Base-by-base conservation (phyloP, 2,113 vertebrate genomes). In the Siniperca knerii region DNA sequence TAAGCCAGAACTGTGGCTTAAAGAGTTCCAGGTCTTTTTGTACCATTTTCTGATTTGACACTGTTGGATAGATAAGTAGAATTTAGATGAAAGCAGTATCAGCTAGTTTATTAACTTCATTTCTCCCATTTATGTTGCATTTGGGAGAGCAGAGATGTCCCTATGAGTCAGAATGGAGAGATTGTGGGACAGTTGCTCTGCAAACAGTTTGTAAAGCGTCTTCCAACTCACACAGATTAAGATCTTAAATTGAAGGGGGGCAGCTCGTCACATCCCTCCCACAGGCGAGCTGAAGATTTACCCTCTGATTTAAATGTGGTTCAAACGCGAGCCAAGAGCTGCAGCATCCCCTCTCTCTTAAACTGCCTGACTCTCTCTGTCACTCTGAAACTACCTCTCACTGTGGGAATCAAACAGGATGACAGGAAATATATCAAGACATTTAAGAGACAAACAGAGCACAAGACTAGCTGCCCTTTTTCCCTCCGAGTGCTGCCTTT, bases 161-260 rank as follows among this genome's bases (percentile, higher is more conserved):
- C 69, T 57, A 33, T 64, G 0, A 57, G 11, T 73, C 71, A 29
- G 0, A 0, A 18, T 8, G 20, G 62, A 70, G 62, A 40, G 40
- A 60, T 0, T 54, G 42, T 35, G 9, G 40, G 65, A 33, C 40
- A 0, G 74, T 54, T 25, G 35, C 75, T 77, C 57, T 42, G 64
- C 16, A 60, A 50, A 57, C 67, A 68, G 58, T 81, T 85, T 40
- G 67, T 74, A 82, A 82, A 68, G 79, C n/a, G 3, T 87, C 57
- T 75, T 85, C 72, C 85, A 92, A 72, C 78, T 79, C 52, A 3
- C 62, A 37, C 84, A 86, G 89, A 91, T 91, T 87, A 87, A 92
- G 50, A 85, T 89, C 81, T 89, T 64, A 83, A 70, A 81, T 80
- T 89, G 23, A 54, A 57, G 12, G 40, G 54, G 23, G 35, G 48